A percentile compares a stretch with the other conserved stretches of the same genome.
These are phyloP conservation scores for Lasius fuliginosus DNA, from an alignment of 2,888 invertebrate species.

Conservation along the genomic window DNA sequence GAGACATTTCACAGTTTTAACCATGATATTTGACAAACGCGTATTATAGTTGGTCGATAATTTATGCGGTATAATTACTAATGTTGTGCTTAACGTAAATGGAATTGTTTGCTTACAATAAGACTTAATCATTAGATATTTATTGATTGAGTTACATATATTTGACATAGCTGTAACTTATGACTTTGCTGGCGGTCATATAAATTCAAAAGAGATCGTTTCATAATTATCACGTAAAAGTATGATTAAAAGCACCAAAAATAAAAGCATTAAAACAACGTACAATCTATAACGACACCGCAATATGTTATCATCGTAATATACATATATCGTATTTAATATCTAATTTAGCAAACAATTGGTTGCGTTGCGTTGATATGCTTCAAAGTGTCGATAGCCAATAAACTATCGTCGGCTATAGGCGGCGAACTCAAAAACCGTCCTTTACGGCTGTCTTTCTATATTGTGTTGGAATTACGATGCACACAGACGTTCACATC, in stretches of 20 bases:
- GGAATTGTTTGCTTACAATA: neutral
- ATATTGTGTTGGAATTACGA: constrained; percentile 58
- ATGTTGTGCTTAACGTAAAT: neutral
- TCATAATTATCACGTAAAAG: neutral
- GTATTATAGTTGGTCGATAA: neutral
- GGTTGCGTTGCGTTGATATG: constrained; percentile 11
- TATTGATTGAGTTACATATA: neutral
- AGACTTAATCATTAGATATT: constrained; percentile 9
- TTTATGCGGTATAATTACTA: neutral
- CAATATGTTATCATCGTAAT: neutral
- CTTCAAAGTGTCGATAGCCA: constrained; percentile 28
- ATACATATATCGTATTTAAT: neutral
- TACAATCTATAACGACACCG: neutral
- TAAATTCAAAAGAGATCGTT: neutral
- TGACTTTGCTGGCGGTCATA: neutral
- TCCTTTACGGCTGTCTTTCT: constrained; percentile 63
- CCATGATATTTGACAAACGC: neutral
- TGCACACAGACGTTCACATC: constrained; percentile 41
- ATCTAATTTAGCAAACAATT: constrained; percentile 40
- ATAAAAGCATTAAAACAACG: neutral
- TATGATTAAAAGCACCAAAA: neutral
- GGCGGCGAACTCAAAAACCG: constrained; percentile 53
- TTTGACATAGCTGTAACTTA: neutral
- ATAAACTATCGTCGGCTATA: constrained; percentile 24
- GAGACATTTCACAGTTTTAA: neutral